Evolutionary conservation across 2,797 vertebrate species (phyloP).

Genomic region (Lemur catta): DNA sequence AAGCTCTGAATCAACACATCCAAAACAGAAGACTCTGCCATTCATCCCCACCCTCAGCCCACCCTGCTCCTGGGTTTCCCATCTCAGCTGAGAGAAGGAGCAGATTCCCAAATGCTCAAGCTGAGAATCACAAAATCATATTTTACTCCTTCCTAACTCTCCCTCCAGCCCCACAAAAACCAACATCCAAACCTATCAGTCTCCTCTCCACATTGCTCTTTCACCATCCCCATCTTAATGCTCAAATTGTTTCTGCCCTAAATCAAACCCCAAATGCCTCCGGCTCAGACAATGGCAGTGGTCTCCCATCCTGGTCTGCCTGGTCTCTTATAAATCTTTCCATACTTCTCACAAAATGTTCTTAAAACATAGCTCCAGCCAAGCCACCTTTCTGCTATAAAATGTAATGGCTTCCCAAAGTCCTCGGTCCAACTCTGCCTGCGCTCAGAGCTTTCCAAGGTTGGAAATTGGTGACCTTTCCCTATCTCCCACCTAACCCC

Average conservation of each 20-base stretch:
- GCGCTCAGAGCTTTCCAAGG: not conserved
- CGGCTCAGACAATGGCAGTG: not conserved
- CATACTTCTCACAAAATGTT: not conserved
- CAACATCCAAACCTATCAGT: not conserved
- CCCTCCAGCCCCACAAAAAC: not conserved
- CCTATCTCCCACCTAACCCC: not conserved
- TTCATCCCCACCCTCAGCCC: not conserved
- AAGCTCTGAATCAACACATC: not conserved
- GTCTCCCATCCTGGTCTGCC: not conserved
- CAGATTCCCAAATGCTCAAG: not conserved
- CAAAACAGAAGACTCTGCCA: not conserved
- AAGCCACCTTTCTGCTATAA: not conserved
- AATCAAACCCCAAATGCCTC: not conserved
- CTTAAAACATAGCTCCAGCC: not conserved
- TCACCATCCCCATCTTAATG: not conserved
- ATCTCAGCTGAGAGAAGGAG: not conserved
- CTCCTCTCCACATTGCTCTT: not conserved
- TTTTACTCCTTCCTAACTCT: not conserved
- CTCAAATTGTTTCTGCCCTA: not conserved
- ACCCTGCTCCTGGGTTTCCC: not conserved
- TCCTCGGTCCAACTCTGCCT: not conserved
- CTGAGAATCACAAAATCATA: not conserved
- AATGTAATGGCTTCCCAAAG: not conserved
- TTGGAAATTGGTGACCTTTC: not conserved
- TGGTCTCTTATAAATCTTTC: not conserved